Evolutionary conservation across 2,113 vertebrate species (phyloP), one percentile per base, ranked within the genome.

Genomic region (Sphaerodactylus townsendi): DNA sequence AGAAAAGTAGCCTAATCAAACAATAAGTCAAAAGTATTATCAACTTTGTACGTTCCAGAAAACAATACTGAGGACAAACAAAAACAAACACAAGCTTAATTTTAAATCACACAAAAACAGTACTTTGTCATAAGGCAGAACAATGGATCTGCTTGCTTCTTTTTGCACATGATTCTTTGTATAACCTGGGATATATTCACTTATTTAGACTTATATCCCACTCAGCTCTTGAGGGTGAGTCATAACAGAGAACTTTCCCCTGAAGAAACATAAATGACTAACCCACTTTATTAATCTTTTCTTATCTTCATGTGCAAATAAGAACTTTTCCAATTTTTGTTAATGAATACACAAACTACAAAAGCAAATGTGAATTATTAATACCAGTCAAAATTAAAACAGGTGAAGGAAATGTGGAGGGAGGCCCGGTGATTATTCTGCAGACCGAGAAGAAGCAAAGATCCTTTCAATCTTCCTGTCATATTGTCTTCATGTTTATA

Each of bases 381-480:
- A 78, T 73, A 79, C 15, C 44, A 76, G 10, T 23, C 21, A 44
- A 13, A 46, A 1, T 35, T 85, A 2, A 77, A 68, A 50, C 3
- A 0, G 44, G 25, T 11, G 71, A 33, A 70, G 83, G 44, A n/a
- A 15, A 0, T 0, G n/a, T 1, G 10, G 72, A 70, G 2, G 44
- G 1, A 0, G 73, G 33, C 50, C 23, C 30, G n/a, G 25, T 44
- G 50, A 56, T 0, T 30, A 14, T 50, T 82, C 69, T 8, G 0
- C 0, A 44, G 76, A 30, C 11, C 3, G 1, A 15, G 86, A 50
- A 0, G 17, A 5, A 81, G 33, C 0, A 35, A 15, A 10, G 19
- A 25, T 85, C 28, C 0, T 1, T 0, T 5, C 4, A 75, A 17
- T 37, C 72, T 7, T 79, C 81, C 71, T 41, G 62, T 56, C 50